Base-by-base conservation (phyloP, 92 coral and sea anemone genomes). In the Porites divaricata region DNA sequence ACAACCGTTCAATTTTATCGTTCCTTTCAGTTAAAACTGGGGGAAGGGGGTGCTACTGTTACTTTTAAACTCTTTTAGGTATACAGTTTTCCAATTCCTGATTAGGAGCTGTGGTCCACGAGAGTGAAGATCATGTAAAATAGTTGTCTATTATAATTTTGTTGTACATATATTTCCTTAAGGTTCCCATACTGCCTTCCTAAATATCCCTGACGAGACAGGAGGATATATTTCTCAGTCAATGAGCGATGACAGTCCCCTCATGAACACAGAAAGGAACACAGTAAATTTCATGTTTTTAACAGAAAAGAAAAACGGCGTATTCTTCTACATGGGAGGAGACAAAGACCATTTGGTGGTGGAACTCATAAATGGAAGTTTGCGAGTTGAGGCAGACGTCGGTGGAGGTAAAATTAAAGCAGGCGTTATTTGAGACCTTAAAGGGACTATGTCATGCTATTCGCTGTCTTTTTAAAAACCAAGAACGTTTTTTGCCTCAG, bases 311-410 rank as follows among this genome's bases (percentile, higher is more conserved):
- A 73, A 68, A 50, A 79, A 80, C 53, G 94, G 94, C 50, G 87
- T 91, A 41, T 51, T 91, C 21, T 59, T 91, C 59, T 88, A 87
- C 89, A 68, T 91, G 79, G 87, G 94, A 24, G 51, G 63, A 53
- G 69, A 74, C 19, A 73, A 64, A 58, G 94, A 91, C 67, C 91
- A 91, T 66, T 84, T 91, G 52, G 80, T 88, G 1, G 88, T 91
- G 6, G 94, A 91, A 57, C 66, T 91, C 49, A 79, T 88, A 8
- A 77, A 91, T 52, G 89, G 91, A 9, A 84, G 70, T 17, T 23
- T 91, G 9, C 87, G 81, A 64, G 84, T 85, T 19, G 75, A 53
- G 25, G 76, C 83, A 12, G 75, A 88, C 74, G 72, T 91, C 22
- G 94, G 94, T 0, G 94, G 92, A 74, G 94, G 94, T 91, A 57